Percentiles rank a stretch among this genome's conserved stretches.
These are phyloP conservation scores for Ophthalmolycus amberensis DNA, from an alignment of 2,113 vertebrate species.

Conservation along the genomic window DNA sequence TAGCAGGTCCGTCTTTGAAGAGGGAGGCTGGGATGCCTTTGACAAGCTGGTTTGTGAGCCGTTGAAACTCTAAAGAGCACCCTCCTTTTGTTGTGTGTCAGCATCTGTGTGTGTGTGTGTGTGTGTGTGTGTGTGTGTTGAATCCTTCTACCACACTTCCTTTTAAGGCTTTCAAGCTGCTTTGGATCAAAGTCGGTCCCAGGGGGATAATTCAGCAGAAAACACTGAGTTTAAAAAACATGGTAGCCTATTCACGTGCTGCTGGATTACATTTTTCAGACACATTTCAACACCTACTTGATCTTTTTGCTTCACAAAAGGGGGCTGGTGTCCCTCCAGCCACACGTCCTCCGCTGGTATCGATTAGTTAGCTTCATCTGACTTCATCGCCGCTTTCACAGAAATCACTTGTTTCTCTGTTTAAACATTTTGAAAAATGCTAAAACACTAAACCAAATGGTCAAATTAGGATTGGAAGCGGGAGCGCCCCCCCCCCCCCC, in stretches of 20 bases:
- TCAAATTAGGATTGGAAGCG: conserved; percentile 33
- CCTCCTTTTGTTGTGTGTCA: conserved; percentile 57
- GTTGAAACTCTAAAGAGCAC: conserved; percentile 37
- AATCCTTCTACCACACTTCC: conserved; percentile 66
- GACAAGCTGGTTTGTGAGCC: conserved; percentile 41
- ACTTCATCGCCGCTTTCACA: conserved; percentile 47
- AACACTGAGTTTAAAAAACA: conserved; percentile 63
- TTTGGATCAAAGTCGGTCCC: conserved; percentile 78
- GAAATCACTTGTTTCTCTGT: conserved; percentile 11
- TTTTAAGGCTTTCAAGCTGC: conserved; percentile 77
- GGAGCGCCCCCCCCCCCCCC: not conserved
- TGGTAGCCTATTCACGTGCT: conserved; percentile 47
- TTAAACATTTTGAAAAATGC: conserved; percentile 39
- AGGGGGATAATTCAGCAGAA: conserved; percentile 67
- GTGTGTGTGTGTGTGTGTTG: conserved; percentile 40
- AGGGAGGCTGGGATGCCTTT: conserved; percentile 50
- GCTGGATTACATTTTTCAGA: conserved; percentile 50
- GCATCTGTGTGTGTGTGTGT: conserved; percentile 11
- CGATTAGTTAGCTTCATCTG: conserved; percentile 41
- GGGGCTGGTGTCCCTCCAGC: conserved; percentile 26
- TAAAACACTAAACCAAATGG: conserved; percentile 28
- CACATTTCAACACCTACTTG: conserved; percentile 55
- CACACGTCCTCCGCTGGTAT: conserved; percentile 30
- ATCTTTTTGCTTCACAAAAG: conserved; percentile 47
- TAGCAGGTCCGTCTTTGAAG: conserved; percentile 58